Percentiles rank a stretch among this genome's conserved stretches.
These are phyloP conservation scores for Suricata suricatta DNA, from an alignment of 2,113 vertebrate species.

Conservation along the genomic window DNA sequence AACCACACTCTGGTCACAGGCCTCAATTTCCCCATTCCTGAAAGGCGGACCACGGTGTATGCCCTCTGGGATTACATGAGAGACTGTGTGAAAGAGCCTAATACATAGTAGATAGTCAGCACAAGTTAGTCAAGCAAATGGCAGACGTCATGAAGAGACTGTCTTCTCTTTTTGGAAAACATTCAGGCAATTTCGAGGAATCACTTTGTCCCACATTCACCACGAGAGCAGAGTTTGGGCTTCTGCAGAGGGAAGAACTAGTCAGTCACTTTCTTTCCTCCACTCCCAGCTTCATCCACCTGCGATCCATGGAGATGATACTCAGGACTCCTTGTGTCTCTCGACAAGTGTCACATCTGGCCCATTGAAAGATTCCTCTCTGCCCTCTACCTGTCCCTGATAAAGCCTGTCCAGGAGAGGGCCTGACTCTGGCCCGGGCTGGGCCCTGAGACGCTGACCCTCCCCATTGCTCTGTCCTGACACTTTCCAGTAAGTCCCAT, in stretches of 20 bases:
- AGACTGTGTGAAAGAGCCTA: not conserved
- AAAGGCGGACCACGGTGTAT: not conserved
- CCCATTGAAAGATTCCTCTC: not conserved
- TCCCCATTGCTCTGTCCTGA: not conserved
- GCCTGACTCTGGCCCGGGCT: not conserved
- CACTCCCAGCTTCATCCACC: rapidly evolving
- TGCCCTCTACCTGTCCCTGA: not conserved
- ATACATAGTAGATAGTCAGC: not conserved
- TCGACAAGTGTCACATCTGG: not conserved
- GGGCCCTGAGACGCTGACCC: no score
- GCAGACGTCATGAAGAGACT: not conserved
- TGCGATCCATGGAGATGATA: not conserved
- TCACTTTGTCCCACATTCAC: not conserved
- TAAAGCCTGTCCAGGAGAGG: not conserved
- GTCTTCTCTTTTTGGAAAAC: not conserved
- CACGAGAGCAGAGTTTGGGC: not conserved
- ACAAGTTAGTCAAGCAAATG: not conserved
- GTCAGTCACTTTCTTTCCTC: not conserved
- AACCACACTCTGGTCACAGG: not conserved
- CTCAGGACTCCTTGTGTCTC: not conserved
- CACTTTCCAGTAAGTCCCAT: rapidly evolving
- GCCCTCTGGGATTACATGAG: not conserved
- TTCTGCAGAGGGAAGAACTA: not conserved
- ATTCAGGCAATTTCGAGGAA: not conserved
- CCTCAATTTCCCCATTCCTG: not conserved